Evolutionary conservation across 2,888 invertebrate species (phyloP).

Genomic region (Pachycephus smyrnensis): DNA sequence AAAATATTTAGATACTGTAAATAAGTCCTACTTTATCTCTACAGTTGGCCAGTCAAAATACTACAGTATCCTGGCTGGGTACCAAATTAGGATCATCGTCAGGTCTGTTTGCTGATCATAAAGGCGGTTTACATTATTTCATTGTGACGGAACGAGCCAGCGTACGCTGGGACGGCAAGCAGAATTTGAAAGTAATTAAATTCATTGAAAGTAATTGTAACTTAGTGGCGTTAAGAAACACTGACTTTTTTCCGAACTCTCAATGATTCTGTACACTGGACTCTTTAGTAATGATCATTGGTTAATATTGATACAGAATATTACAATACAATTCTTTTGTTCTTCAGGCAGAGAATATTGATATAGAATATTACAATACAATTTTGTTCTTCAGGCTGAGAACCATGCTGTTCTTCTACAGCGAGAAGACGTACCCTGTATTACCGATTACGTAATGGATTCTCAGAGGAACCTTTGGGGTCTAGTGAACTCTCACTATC

Average conservation of each 20-base stretch:
- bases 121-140: conserved; percentile 67
- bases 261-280: background rate
- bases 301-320: background rate
- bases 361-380: too few relatives aligned
- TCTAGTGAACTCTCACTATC: conserved; percentile 37
- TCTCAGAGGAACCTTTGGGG: conserved; percentile 47
- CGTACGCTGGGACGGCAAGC: conserved; percentile 67
- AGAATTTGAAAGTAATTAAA: conserved; percentile 46
- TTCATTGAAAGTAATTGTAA: background rate
- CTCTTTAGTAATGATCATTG: background rate
- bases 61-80: conserved; percentile 56
- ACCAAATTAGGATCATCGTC: conserved; percentile 66
- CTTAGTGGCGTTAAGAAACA: conserved; percentile 6
- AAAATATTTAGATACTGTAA: background rate
- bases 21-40: background rate
- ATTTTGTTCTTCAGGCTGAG: conserved; percentile 34
- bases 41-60: conserved; percentile 27
- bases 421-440: conserved; percentile 41
- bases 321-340: background rate
- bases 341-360: background rate
- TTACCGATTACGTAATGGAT: conserved; percentile 48
- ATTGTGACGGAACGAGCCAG: conserved; percentile 66
- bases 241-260: background rate
- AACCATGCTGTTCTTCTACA: conserved; percentile 50
- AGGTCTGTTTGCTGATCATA: conserved; percentile 64